Conservation (phyloP, 2,888 invertebrate species). For the Aquatica leii region DNA sequence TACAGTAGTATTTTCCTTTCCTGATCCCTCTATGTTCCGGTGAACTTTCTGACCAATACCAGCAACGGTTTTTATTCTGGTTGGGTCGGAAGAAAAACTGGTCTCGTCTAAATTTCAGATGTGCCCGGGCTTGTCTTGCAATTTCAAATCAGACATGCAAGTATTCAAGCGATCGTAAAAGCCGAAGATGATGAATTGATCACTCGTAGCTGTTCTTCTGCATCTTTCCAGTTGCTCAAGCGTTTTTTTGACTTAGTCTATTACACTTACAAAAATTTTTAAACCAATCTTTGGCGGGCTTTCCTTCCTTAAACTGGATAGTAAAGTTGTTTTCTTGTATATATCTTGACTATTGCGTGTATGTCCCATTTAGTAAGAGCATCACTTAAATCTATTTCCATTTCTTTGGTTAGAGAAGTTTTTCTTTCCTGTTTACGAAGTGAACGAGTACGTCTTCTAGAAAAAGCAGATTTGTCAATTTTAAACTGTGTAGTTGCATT, state of each 20-base stretch:
- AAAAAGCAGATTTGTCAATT: not conserved
- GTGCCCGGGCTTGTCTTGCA: not conserved
- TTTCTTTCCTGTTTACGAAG: not conserved
- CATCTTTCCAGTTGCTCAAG: not conserved
- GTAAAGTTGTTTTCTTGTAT: too few species aligned
- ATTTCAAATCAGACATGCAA: too few species aligned
- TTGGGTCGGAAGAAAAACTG: not conserved
- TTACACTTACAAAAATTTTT: not conserved
- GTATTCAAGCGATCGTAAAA: too few species aligned
- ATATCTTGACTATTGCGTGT: not conserved
- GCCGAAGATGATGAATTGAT: not conserved
- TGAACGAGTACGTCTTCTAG: not conserved
- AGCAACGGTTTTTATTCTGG: not conserved
- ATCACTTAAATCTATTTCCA: not conserved
- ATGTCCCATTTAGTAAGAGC: not conserved
- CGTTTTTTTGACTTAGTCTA: not conserved
- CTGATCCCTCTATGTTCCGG: not conserved
- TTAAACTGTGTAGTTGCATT: not conserved
- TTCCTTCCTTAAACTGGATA: too few species aligned
- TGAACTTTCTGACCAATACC: not conserved
- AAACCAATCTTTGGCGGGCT: not conserved
- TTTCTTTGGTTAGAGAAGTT: not conserved
- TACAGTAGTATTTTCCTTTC: conserved; percentile 1
- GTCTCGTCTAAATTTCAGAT: not conserved
- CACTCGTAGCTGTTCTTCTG: too few species aligned